A percentile compares a stretch with the other conserved stretches of the same genome.
phyloP scores from a whole-genome alignment of 23 tunicate species.

The Trididemnum nubilum region DNA sequence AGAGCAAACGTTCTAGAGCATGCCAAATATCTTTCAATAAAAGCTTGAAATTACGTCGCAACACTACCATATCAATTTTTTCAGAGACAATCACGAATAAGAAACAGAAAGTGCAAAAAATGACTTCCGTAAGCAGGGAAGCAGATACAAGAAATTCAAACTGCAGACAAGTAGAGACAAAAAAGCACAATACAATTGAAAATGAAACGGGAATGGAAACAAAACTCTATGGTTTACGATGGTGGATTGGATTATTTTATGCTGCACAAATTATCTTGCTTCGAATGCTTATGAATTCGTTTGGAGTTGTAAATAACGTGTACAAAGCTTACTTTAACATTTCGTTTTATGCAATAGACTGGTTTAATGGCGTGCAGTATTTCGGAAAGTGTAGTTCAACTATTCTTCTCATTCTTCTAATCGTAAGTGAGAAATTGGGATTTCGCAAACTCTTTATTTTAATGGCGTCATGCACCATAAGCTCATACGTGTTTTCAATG shows the following conservation, averaged over 20 bases:
- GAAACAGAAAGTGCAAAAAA: no score
- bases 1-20: no score
- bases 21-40: no score
- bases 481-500: neutral
- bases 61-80: no score
- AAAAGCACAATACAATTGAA: no score
- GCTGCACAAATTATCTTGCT: neutral
- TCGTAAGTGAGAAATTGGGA: neutral
- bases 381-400: neutral
- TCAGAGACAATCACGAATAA: no score
- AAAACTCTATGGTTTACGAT: neutral
- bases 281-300: neutral
- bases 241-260: neutral
- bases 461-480: neutral
- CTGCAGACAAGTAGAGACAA: no score
- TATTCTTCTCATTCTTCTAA: neutral
- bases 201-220: no score
- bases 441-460: neutral
- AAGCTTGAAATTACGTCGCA: no score
- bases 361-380: neutral
- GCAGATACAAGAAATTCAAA: no score
- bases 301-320: neutral
- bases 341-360: neutral
- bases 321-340: neutral
- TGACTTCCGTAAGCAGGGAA: no score